Base-by-base conservation (phyloP, 2,888 invertebrate species). In the Cryptus viduatorius region DNA sequence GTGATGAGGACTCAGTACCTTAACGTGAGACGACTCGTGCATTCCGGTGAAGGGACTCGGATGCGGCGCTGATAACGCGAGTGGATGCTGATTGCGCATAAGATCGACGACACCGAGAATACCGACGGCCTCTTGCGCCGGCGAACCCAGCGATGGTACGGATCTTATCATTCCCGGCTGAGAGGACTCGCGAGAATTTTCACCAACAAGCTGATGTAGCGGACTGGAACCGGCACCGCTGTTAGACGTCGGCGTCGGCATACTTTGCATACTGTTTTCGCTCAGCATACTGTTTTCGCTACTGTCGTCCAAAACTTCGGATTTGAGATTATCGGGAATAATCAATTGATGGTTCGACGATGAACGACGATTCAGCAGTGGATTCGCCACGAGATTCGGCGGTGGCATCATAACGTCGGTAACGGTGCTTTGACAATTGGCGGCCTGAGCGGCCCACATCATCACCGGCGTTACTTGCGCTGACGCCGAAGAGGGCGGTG, bases 271-370 rank as follows among this genome's bases (percentile, higher is more conserved):
- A 37, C 94, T 93, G 83, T 92, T 94, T n/a, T 94, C 94, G 82
- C 93, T 92, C 59, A 93, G 78, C 82, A 95, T 92, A 24, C 96
- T 96, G 88, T 95, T 95, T 92, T 97, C 96, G 90, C 97, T 96
- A 87, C 95, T 95, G 85, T 97, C 97, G 91, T 97, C 97, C 53
- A 96, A 92, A 67, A 96, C 94, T 94, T 97, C 96, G 67, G 96
- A 92, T 83, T 93, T 94, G 10, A 94, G 86, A 79, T 95, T 94
- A 88, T 96, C 96, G 37, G 95, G 95, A 78, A 95, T 92, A 65
- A 96, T 95, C 88, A 95, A 90, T 64, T 94, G 94, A 72, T 94
- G 90, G 80, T 93, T 94, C 53, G 95, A 94, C 37, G 96, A 95
- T 46, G 96, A 95, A 5, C 97, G 94, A 24, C 97, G 88, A 19